These are phyloP conservation scores for Ephydatia muelleri DNA, from an alignment of 37 sponge, comb jelly and placozoan genomes.

Conservation along the genomic window DNA sequence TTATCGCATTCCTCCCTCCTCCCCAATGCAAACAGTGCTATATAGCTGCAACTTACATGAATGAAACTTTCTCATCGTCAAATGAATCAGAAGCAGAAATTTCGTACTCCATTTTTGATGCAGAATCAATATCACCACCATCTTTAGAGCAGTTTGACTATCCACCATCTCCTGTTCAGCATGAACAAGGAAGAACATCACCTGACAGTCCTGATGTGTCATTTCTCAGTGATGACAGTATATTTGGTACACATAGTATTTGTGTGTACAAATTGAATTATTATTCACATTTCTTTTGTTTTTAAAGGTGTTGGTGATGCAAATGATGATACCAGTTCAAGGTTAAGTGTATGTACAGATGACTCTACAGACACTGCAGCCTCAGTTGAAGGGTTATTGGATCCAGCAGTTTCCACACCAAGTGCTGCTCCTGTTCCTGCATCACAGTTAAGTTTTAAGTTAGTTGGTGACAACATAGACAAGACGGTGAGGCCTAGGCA, in stretches of 20 bases:
- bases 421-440: neutral
- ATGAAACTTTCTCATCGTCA: neutral
- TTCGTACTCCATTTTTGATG: neutral
- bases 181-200: neutral
- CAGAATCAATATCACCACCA: neutral
- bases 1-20: neutral
- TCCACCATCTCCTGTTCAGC: neutral
- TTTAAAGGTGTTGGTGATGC: too few species aligned
- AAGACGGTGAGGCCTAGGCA: neutral
- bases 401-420: too few species aligned
- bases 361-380: too few species aligned
- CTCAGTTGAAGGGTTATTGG: neutral
- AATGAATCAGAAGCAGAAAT: neutral
- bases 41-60: too few species aligned
- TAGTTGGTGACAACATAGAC: too few species aligned
- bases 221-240: too few species aligned
- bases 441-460: neutral
- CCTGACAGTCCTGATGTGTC: neutral
- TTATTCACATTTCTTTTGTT: too few species aligned
- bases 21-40: neutral
- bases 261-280: too few species aligned
- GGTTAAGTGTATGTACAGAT: too few species aligned
- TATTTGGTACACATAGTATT: too few species aligned
- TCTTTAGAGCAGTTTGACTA: slow-evolving; percentile 1
- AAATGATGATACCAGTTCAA: too few species aligned